Evolutionary conservation across 2,113 vertebrate species (phyloP).

Genomic region (Arvicanthis niloticus): DNA sequence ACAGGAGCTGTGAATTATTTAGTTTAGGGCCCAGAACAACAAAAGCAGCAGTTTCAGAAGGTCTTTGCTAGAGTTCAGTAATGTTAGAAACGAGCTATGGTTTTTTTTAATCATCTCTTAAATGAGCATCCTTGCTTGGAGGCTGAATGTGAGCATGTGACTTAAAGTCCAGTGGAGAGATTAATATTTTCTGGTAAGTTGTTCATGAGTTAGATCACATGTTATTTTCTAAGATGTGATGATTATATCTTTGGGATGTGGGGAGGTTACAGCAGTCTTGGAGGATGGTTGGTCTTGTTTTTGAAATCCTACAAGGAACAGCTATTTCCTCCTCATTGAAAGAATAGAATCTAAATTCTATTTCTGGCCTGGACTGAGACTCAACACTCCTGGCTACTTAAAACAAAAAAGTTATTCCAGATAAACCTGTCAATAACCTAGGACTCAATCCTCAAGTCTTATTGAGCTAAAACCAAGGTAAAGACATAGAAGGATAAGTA

Average conservation of each 20-base stretch:
- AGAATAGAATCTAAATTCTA: not conserved
- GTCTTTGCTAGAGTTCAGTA: not conserved
- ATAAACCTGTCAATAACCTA: not conserved
- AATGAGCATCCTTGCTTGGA: not conserved
- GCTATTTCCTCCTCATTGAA: not conserved
- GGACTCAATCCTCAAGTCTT: not conserved
- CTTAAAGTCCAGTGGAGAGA: not conserved
- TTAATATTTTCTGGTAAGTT: not conserved
- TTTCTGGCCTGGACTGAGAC: not conserved
- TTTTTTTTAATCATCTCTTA: not conserved
- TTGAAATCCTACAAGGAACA: not conserved
- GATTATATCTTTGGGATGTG: not conserved
- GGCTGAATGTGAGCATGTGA: not conserved
- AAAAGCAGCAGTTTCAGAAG: not conserved
- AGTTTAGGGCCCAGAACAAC: not conserved
- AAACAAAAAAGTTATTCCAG: not conserved
- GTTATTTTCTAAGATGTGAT: not conserved
- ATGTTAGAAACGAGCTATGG: not conserved
- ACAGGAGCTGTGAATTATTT: not conserved
- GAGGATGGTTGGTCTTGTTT: not conserved
- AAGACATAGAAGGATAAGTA: not conserved
- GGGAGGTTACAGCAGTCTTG: not conserved
- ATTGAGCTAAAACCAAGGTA: not conserved
- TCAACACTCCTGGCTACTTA: not conserved
- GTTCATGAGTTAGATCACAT: not conserved